Percentiles rank a stretch among this genome's conserved stretches.
Evolutionary conservation across 2,797 vertebrate species (phyloP).

Genomic region (Alouatta caraya): DNA sequence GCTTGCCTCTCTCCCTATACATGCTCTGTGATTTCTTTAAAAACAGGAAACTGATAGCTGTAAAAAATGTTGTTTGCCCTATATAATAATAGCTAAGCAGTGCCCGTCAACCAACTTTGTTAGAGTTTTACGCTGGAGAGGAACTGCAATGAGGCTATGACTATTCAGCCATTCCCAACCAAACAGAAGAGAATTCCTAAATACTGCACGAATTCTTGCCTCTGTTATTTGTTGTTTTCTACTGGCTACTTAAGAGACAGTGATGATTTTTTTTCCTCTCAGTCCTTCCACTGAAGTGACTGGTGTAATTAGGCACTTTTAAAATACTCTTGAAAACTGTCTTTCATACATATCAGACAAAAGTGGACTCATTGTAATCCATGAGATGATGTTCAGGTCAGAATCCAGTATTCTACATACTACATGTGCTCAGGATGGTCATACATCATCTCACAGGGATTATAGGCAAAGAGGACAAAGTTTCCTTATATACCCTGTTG

Average conservation of each 20-base stretch:
- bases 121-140: not conserved
- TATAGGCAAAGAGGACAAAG: not conserved
- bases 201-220: not conserved
- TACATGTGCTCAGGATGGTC: not conserved
- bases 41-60: constrained; percentile 42
- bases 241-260: not conserved
- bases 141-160: not conserved
- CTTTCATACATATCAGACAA: not conserved
- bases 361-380: not conserved
- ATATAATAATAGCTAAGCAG: constrained; percentile 22
- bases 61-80: constrained; percentile 30
- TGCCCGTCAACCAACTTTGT: not conserved
- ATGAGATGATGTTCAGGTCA: not conserved
- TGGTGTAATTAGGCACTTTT: not conserved
- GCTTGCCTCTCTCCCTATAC: not conserved
- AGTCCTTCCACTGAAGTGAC: not conserved
- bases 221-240: not conserved
- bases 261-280: not conserved
- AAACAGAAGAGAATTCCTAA: not conserved
- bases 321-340: not conserved
- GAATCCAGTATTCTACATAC: not conserved
- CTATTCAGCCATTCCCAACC: not conserved
- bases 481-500: constrained; percentile 49
- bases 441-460: not conserved
- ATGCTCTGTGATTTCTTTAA: constrained; percentile 37